Evolutionary conservation across 2,113 vertebrate species (phyloP).

Genomic region (Corythaixoides concolor): DNA sequence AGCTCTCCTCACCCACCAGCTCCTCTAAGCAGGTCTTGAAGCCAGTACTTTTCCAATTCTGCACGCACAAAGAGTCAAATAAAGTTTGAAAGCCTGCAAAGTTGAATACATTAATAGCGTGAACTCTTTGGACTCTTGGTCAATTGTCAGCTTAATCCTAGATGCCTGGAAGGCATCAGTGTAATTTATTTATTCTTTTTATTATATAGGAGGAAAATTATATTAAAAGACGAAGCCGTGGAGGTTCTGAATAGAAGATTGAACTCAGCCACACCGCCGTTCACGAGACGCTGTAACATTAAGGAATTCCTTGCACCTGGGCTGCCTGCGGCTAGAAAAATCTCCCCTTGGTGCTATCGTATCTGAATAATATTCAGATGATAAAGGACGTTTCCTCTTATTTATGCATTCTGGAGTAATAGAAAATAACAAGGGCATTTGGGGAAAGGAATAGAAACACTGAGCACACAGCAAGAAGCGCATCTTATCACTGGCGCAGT

Average conservation of each 20-base stretch:
- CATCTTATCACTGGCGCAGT: neutral
- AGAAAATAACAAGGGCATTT: conserved; percentile 52
- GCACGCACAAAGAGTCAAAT: neutral
- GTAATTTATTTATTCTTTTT: conserved; percentile 73
- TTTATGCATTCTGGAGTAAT: conserved; percentile 54
- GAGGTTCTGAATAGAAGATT: conserved; percentile 47
- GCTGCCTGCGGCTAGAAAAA: conserved; percentile 43
- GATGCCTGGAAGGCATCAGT: conserved; percentile 53
- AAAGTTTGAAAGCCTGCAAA: conserved; percentile 49
- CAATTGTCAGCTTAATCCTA: conserved; percentile 68
- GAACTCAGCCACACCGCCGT: neutral
- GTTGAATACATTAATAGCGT: conserved; percentile 33
- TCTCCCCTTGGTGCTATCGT: conserved; percentile 34
- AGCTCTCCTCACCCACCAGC: neutral
- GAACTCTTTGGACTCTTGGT: conserved; percentile 61
- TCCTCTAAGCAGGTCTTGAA: neutral
- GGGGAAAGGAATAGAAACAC: neutral
- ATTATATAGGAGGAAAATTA: conserved; percentile 57
- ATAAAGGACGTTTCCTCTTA: conserved; percentile 64
- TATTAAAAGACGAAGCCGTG: conserved; percentile 59
- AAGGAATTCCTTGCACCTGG: conserved; percentile 60
- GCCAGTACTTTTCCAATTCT: neutral
- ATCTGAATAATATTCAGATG: conserved; percentile 61
- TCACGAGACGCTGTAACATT: conserved; percentile 43
- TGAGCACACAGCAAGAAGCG: neutral